These are phyloP conservation scores for Eremophila alpestris DNA, from an alignment of 2,797 vertebrate species.

Conservation along the genomic window DNA sequence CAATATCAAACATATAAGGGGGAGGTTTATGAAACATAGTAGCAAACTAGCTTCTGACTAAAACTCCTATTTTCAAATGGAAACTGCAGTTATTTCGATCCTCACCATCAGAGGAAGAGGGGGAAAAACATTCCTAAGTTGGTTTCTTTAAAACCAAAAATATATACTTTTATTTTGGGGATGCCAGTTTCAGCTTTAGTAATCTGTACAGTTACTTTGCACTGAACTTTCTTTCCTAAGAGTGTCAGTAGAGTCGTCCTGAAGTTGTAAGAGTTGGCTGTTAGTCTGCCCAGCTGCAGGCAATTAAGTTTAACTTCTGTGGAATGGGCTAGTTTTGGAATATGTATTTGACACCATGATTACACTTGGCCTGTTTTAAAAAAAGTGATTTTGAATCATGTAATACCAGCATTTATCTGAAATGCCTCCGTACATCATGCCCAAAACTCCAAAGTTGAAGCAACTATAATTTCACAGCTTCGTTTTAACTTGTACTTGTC, in stretches of 20 bases:
- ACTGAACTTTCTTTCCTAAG: neutral
- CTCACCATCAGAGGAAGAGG: neutral
- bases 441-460: constrained; percentile 10
- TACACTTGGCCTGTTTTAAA: neutral
- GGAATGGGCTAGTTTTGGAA: neutral
- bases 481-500: neutral
- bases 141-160: neutral
- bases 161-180: neutral
- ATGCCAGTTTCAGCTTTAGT: neutral
- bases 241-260: neutral
- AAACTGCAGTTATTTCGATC: neutral
- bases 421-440: neutral
- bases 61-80: neutral
- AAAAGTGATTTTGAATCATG: neutral
- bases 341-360: neutral
- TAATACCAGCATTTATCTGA: neutral
- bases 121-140: neutral
- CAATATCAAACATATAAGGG: neutral
- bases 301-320: neutral
- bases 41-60: neutral
- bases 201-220: neutral
- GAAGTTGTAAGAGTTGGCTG: neutral
- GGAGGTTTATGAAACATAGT: neutral
- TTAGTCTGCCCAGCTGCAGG: neutral
- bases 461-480: neutral